Evolutionary conservation across 2,113 vertebrate species (phyloP).

Genomic region (Muntiacus reevesi): DNA sequence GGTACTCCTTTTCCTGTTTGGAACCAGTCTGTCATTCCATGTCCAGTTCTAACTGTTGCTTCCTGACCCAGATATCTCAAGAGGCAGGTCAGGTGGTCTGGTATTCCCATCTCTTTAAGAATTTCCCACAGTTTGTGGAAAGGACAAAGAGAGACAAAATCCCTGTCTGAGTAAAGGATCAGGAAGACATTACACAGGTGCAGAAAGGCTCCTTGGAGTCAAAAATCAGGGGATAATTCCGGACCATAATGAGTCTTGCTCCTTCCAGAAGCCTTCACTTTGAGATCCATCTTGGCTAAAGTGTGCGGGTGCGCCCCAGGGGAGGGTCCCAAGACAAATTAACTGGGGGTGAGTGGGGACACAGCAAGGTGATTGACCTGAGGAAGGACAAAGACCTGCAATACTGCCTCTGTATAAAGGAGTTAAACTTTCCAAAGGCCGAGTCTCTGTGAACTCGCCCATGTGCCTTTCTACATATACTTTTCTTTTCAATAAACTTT

Average conservation of each 20-base stretch:
- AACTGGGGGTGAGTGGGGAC: neutral
- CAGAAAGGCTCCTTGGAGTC: neutral
- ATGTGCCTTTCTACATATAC: neutral
- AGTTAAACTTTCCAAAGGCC: neutral
- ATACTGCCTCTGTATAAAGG: neutral
- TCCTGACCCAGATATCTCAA: neutral
- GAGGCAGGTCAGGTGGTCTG: neutral
- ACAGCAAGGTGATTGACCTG: neutral
- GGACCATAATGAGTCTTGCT: neutral
- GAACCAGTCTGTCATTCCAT: neutral
- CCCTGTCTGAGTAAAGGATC: neutral
- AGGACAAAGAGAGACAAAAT: neutral
- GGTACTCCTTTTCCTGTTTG: neutral
- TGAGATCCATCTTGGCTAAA: neutral
- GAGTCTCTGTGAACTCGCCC: neutral
- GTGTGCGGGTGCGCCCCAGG: fast-evolving
- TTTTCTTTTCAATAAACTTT: neutral
- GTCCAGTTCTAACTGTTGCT: neutral
- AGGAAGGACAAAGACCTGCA: neutral
- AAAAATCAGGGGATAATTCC: neutral
- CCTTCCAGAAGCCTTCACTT: neutral
- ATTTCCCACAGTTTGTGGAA: neutral
- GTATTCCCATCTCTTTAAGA: neutral
- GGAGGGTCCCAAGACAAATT: neutral
- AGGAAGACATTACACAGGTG: neutral